phyloP scores from a whole-genome alignment of 2,113 vertebrate species.

The Henicopernis longicauda region DNA sequence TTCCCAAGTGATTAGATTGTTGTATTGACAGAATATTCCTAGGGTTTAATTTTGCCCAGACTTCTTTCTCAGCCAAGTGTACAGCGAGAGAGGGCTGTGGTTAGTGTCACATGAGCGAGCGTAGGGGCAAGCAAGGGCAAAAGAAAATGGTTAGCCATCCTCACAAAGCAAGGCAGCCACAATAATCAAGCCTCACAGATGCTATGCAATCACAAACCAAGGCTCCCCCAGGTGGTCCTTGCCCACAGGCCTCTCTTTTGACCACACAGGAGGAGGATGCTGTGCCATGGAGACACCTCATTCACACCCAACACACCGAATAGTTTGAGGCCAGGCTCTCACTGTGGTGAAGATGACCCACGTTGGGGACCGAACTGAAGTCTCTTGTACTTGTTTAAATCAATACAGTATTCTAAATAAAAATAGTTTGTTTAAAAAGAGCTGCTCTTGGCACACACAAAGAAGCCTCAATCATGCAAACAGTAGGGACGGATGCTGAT shows the following conservation, averaged over 20 bases:
- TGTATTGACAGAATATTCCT: not conserved
- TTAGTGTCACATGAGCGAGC: not conserved
- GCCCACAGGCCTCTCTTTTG: not conserved
- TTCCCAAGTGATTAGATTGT: not conserved
- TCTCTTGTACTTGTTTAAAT: not conserved
- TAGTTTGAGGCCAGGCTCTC: not conserved
- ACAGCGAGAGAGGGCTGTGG: not conserved
- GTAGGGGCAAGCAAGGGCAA: not conserved
- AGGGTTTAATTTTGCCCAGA: not conserved
- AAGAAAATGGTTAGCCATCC: not conserved
- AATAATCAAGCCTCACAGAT: not conserved
- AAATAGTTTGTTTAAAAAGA: not conserved
- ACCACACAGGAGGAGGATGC: not conserved
- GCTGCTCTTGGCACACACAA: not conserved
- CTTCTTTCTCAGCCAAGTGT: not conserved
- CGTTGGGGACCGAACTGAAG: not conserved
- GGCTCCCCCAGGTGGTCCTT: not conserved
- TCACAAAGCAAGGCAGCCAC: constrained; percentile 4
- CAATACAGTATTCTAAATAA: not conserved
- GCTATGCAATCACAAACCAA: not conserved
- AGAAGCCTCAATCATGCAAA: not conserved
- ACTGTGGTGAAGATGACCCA: not conserved
- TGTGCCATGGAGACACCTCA: not conserved
- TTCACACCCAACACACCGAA: not conserved
- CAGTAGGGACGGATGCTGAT: not conserved